Evolutionary conservation across 2,888 invertebrate species (phyloP), one percentile per base, ranked within the genome.

Genomic region (Galeruca laticollis): DNA sequence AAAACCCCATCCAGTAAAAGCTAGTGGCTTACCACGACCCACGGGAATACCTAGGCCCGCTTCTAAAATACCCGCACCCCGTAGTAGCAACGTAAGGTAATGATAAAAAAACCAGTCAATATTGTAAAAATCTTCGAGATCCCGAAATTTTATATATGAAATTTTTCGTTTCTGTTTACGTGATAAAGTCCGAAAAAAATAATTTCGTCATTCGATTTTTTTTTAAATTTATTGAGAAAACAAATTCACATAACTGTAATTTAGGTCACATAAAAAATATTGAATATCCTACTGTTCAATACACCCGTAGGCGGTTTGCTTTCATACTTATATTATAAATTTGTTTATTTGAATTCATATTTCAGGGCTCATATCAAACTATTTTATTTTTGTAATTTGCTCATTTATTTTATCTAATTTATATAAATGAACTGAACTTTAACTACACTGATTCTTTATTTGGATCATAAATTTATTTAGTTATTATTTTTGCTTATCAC

Each of bases 1-100:
- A 37, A 79, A 77, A 70, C 82, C 81, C 43, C 75, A 70, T 52
- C 68, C 52, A 49, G 75, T 79, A 26, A 79, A 81, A 73, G 69
- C 77, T 62, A 85, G 85, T 75, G 81, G 82, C 56, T 79, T 85
- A 68, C 85, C 85, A n/a, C 78, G 85, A 67, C 84, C 85, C 15
- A 79, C 82, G 21, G 76, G 78, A 43, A 84, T 84, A 65, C 85
- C 84, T 15, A 79, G 84, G 75, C 84, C 84, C 37, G 77, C 79
- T 54, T 84, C 84, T 18, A 80, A 81, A 78, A 84, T 85, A 77
- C 85, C 84, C 6, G 84, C 78, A 33, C 83, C 83, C 10, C 79
- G 81, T 70, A 73, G 72, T 72, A 73, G 69, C 69, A 76, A 71
- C 59, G 52, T 72, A 70, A 78, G 77, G 78, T 78, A 76, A 77